Percentiles rank a stretch among this genome's conserved stretches.
Conservation (phyloP, 1,140 invertebrate genomes). For the Psix sp. region DNA sequence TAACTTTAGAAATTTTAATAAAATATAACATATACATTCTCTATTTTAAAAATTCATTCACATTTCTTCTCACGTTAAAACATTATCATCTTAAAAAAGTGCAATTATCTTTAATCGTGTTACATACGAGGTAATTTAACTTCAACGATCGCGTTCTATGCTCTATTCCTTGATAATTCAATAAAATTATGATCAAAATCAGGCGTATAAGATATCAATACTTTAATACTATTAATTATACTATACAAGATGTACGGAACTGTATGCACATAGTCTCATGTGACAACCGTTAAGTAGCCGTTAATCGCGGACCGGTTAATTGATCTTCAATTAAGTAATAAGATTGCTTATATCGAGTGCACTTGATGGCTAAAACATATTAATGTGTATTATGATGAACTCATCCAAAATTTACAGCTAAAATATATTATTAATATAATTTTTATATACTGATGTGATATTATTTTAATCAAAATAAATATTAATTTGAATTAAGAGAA, state of each 20-base stretch:
- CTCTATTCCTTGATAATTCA: conserved; percentile 48
- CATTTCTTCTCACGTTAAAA: too few species aligned
- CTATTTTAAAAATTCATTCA: conserved; percentile 1
- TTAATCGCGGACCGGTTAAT: conserved; percentile 69
- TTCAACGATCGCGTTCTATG: too few species aligned
- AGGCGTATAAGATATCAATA: conserved; percentile 35
- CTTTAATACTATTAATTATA: conserved; percentile 47
- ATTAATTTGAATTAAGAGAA: too few species aligned
- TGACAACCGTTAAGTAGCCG: conserved; percentile 52
- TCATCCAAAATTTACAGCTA: too few species aligned
- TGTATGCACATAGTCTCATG: conserved; percentile 19
- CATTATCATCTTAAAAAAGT: too few species aligned
- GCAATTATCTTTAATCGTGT: too few species aligned
- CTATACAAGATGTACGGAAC: neutral
- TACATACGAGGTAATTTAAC: too few species aligned
- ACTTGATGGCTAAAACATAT: conserved; percentile 34
- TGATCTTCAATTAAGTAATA: conserved; percentile 58
- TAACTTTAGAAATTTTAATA: neutral
- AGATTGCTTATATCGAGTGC: conserved; percentile 53
- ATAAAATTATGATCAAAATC: conserved; percentile 50
- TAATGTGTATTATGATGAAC: conserved; percentile 5
- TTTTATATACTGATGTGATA: too few species aligned
- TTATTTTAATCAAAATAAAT: too few species aligned
- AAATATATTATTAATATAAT: too few species aligned
- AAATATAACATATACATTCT: neutral